These are phyloP conservation scores for Notoglanidium macrostoma DNA, from an alignment of 2,797 vertebrate genomes.

Conservation along the genomic window DNA sequence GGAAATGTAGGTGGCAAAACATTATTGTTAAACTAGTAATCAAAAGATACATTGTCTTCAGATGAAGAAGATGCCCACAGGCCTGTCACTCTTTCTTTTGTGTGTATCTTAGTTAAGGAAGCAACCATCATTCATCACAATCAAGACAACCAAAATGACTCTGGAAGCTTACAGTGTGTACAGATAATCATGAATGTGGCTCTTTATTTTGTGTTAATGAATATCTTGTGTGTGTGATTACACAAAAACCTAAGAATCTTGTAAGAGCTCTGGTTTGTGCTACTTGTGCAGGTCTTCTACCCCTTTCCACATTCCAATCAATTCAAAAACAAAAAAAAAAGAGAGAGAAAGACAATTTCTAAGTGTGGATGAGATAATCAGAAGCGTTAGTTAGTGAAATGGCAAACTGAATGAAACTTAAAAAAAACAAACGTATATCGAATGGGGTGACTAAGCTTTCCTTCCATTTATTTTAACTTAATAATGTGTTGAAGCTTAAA, in stretches of 20 bases:
- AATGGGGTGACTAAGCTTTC: background rate
- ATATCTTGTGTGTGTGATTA: background rate
- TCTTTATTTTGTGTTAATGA: background rate
- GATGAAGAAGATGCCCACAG: slow-evolving; percentile 74
- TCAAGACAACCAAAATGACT: slow-evolving; percentile 32
- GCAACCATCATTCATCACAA: slow-evolving; percentile 55
- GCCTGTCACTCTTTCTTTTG: slow-evolving; percentile 73
- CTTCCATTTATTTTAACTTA: background rate
- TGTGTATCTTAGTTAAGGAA: slow-evolving; percentile 83
- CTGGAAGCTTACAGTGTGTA: background rate
- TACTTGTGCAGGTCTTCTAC: background rate
- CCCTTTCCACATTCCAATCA: background rate
- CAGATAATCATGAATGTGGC: background rate
- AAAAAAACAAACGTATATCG: background rate
- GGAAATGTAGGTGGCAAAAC: background rate
- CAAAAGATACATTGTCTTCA: slow-evolving; percentile 89
- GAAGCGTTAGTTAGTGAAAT: background rate
- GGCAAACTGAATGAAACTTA: background rate
- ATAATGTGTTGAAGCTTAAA: background rate
- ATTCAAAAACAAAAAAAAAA: background rate
- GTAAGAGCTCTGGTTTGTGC: background rate
- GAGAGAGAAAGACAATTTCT: background rate
- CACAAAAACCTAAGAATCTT: background rate
- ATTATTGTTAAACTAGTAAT: slow-evolving; percentile 48
- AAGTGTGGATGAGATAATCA: background rate